Conservation (phyloP, 2,888 invertebrate genomes). For the Myathropa florea region DNA sequence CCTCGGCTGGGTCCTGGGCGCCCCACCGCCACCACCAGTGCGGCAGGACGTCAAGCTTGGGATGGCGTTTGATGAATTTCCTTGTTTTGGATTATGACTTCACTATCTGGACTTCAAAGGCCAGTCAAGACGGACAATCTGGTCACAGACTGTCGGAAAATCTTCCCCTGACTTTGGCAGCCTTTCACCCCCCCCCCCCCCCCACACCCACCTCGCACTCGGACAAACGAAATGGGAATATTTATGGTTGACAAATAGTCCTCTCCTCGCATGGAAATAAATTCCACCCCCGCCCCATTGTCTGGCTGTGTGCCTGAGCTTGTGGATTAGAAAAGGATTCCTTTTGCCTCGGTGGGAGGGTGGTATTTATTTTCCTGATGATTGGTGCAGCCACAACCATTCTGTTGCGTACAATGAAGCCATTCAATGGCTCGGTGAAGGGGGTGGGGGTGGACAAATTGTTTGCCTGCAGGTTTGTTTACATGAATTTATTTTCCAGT, state of each 20-base stretch:
- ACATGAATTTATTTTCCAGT: not conserved
- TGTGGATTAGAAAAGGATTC: conserved; percentile 8
- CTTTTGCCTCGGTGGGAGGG: not conserved
- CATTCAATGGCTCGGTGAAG: not conserved
- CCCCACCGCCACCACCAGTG: not conserved
- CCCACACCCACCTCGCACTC: not conserved
- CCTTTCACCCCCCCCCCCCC: not conserved
- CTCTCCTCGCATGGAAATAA: not conserved
- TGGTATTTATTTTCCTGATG: conserved; percentile 3
- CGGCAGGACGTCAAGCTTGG: not conserved
- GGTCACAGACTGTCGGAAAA: not conserved
- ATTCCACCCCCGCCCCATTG: not conserved
- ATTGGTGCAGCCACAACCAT: conserved; percentile 1
- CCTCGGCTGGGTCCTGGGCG: conserved; percentile 12
- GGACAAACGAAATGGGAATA: conserved; percentile 28
- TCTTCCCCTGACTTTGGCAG: not conserved
- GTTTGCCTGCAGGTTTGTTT: not conserved
- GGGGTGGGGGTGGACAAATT: not conserved
- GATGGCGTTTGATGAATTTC: conserved; percentile 37
- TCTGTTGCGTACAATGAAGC: not conserved
- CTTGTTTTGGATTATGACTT: conserved; percentile 38
- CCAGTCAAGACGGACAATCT: conserved; percentile 5
- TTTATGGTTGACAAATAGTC: conserved; percentile 36
- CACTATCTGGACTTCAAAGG: conserved; percentile 21
- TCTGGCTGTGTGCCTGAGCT: conserved; percentile 8